Evolutionary conservation across 1,140 invertebrate species (phyloP).

Genomic region (Caerostris extrusa): DNA sequence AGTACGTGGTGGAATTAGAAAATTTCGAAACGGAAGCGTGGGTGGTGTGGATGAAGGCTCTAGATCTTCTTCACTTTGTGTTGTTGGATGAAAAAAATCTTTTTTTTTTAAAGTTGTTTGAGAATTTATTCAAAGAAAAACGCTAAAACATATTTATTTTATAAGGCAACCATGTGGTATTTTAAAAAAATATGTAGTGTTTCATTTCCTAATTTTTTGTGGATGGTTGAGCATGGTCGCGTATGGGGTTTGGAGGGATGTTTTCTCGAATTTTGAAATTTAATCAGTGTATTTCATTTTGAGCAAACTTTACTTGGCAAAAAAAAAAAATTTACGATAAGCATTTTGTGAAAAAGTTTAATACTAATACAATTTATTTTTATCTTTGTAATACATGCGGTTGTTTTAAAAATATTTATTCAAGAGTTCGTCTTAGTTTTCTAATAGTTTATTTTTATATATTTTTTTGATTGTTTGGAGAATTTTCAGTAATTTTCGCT

Average conservation of each 20-base stretch:
- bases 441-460: too few species aligned
- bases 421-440: too few species aligned
- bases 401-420: too few species aligned
- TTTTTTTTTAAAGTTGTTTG: background rate
- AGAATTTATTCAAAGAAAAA: background rate
- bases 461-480: too few species aligned
- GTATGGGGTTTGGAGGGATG: background rate
- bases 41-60: background rate
- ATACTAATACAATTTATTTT: too few species aligned
- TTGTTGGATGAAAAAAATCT: background rate
- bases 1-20: background rate
- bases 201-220: background rate
- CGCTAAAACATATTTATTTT: too few species aligned
- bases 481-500: too few species aligned
- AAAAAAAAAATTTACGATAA: too few species aligned
- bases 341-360: too few species aligned
- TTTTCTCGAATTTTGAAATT: background rate
- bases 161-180: background rate
- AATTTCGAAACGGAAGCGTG: background rate
- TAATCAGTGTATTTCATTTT: background rate
- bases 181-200: background rate
- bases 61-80: background rate
- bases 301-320: background rate
- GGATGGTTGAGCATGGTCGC: background rate
- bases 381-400: too few species aligned